Base-by-base conservation (phyloP, 1,140 invertebrate genomes). In the Galleria mellonella region DNA sequence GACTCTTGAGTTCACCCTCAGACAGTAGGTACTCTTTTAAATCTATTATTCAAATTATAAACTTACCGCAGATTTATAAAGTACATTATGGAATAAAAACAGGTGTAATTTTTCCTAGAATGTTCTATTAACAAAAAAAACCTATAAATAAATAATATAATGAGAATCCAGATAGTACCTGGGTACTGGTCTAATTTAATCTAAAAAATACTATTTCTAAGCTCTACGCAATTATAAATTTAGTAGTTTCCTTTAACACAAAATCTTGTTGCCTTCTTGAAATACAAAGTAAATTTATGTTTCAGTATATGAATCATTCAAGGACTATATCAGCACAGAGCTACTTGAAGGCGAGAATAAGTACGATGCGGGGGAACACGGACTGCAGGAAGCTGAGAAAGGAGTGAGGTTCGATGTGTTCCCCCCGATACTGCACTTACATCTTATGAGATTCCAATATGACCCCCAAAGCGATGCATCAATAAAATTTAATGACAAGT, bases 401-500 rank as follows among this genome's bases (percentile, higher is more conserved):
- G 98, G 98, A 13, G 97, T 99, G 9, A 96, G 97, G 47, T 99
- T 99, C 85, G 92, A 95, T 7, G 92, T 94, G 7, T 99, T 99
- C 87, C 98, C 98, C 8, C 98, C 98, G 9, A 96, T 99, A 12
- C 89, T 99, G 49, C 98, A 99, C 88, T 89, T 99, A 51, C 98
- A 99, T 87, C 88, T 99, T 36, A 98, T 99, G 95, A 88, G 98
- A 47, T 99, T 99, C 88, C 98, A 99, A 83, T 99, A 99, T 75
- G 98, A 99, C 86, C 94, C 94, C 2, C 90, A 98, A 49, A 98
- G 97, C 31, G 98, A 99, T 85, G 96, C 96, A 68, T 99, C 98
- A 36, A 97, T 99, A 39, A 99, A 99, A 89, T 99, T 99, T 79
- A 99, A 99, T 83, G 98, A 99, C 87, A 93, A 96, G 92, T 78